Evolutionary conservation across 2,797 vertebrate genomes (phyloP).

Genomic region (Psittacula echo): DNA sequence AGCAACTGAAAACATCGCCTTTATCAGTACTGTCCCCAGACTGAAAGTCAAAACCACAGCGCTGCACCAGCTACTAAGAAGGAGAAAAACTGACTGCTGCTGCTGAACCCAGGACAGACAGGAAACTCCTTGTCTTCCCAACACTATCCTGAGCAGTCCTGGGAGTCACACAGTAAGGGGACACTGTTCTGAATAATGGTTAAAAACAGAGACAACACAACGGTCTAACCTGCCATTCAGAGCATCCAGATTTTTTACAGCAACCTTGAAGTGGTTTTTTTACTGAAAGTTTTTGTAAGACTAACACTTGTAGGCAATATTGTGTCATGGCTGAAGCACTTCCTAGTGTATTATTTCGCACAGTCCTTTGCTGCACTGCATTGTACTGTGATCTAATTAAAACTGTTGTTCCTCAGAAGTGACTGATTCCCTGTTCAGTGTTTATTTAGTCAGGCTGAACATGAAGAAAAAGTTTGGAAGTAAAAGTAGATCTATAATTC

Average conservation of each 20-base stretch:
- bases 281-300: neutral
- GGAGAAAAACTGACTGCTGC: no score
- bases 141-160: neutral
- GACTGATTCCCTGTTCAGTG: neutral
- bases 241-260: neutral
- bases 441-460: neutral
- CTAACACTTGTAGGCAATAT: neutral
- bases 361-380: neutral
- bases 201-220: neutral
- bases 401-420: neutral
- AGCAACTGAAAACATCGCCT: no score
- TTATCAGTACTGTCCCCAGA: no score
- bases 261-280: neutral
- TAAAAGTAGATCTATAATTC: neutral
- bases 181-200: rapidly evolving
- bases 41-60: no score
- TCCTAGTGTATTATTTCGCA: neutral
- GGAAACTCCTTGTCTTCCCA: neutral
- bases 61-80: no score
- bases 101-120: no score
- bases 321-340: neutral
- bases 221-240: neutral
- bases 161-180: neutral
- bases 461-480: neutral
- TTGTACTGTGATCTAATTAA: neutral